phyloP scores from a whole-genome alignment of 2,797 vertebrate species.

The Gorsachius magnificus region DNA sequence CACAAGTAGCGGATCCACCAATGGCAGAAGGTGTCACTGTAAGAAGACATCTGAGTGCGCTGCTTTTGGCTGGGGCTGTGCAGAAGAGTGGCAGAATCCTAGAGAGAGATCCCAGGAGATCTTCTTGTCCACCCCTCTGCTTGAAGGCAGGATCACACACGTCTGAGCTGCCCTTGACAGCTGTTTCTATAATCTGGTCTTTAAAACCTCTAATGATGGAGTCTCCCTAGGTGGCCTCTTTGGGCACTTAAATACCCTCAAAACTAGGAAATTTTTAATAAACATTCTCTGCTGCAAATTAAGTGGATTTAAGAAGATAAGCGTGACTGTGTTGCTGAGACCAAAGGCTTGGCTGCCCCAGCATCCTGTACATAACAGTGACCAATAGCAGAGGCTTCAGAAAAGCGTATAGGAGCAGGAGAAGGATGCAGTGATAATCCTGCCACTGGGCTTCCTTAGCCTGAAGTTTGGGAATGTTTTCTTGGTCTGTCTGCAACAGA shows the following conservation, averaged over 20 bases:
- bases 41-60: not conserved
- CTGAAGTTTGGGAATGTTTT: not conserved
- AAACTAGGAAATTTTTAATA: not conserved
- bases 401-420: not conserved
- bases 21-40: not conserved
- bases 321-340: not conserved
- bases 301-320: not conserved
- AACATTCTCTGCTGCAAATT: constrained; percentile 1
- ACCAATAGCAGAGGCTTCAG: not conserved
- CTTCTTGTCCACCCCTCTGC: not conserved
- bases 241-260: not conserved
- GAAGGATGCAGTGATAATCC: not conserved
- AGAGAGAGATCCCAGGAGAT: not conserved
- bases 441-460: not conserved
- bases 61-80: not conserved
- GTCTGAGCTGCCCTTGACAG: not conserved
- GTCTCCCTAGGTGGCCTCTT: not conserved
- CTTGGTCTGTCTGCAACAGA: not conserved
- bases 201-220: not conserved
- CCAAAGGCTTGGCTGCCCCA: not conserved
- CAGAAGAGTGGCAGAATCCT: not conserved
- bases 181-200: not conserved
- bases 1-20: not conserved
- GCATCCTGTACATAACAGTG: not conserved
- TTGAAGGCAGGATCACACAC: not conserved